Percentiles rank a stretch among this genome's conserved stretches.
These are phyloP conservation scores for Rhynchophorus ferrugineus DNA, from an alignment of 1,140 invertebrate species.

Conservation along the genomic window DNA sequence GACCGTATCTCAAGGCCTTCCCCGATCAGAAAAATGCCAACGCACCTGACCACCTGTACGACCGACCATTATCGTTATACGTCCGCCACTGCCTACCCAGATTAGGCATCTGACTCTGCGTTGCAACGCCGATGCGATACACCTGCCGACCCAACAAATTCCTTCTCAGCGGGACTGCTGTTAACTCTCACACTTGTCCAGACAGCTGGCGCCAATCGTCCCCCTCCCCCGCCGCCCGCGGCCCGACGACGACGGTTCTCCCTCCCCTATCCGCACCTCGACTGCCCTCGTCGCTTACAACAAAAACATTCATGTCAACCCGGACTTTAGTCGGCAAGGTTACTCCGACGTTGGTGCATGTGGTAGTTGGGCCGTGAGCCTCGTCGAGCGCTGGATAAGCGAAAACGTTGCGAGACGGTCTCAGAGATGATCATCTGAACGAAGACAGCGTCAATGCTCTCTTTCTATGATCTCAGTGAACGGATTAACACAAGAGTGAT, in stretches of 20 bases:
- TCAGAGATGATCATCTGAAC: too few species aligned
- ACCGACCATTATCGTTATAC: slow-evolving; percentile 7
- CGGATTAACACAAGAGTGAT: too few species aligned
- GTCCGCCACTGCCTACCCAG: slow-evolving; percentile 20
- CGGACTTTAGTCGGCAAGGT: slow-evolving; percentile 18
- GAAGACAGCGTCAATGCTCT: too few species aligned
- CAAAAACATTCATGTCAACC: slow-evolving; percentile 29
- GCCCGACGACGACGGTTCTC: slow-evolving; percentile 26
- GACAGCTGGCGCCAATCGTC: slow-evolving; percentile 28
- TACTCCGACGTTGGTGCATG: not conserved
- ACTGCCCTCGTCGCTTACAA: slow-evolving; percentile 19
- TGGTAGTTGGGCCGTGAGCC: too few species aligned
- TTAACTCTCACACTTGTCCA: slow-evolving; percentile 31
- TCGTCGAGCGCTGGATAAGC: not conserved
- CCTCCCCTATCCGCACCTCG: slow-evolving; percentile 7
- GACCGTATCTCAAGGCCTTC: not conserved
- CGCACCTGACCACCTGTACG: slow-evolving; percentile 8
- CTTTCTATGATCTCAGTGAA: too few species aligned
- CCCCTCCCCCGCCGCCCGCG: slow-evolving; percentile 10
- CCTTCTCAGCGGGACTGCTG: slow-evolving; percentile 25
- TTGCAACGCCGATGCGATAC: slow-evolving; percentile 15
- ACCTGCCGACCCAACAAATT: slow-evolving; percentile 25
- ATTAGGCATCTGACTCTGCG: slow-evolving; percentile 14
- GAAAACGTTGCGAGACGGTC: too few species aligned
- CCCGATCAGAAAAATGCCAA: not conserved